Evolutionary conservation across 2,113 vertebrate genomes (phyloP), one percentile per base, ranked within the genome.

Genomic region (Dasyurus viverrinus): DNA sequence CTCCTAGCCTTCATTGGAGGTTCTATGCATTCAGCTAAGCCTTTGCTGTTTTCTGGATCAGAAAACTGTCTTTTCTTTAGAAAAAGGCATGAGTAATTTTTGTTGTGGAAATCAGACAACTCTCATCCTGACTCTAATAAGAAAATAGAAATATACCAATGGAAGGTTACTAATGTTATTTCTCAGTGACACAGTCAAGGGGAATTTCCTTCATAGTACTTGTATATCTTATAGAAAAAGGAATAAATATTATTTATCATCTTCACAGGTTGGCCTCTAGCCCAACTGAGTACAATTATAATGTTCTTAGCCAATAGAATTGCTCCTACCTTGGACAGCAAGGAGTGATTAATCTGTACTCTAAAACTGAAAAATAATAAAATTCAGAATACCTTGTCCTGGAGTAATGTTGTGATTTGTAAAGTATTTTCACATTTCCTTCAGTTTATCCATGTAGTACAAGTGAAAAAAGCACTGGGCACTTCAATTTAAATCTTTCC

Each of bases 331-430:
- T 89, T 95, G 93, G 95, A 95, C 94, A 97, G 95, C 93, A 93
- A 95, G 94, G 93, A 94, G 96, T 95, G 96, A 97, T 97, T 95
- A 97, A 97, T 96, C 76, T 93, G 54, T 92, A 91, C 91, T 96
- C 90, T 97, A 96, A 96, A 96, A 95, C 94, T 68, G 95, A 97
- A 95, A 92, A 57, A 95, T 89, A 96, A 97, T 96, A 97, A 97
- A 95, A 96, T 91, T 48, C 91, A 68, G 54, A 94, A 93, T 92
- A 93, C 93, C 90, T 96, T 93, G 89, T 89, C 92, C 50, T 60
- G 89, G 89, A n/a, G 4, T 53, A 93, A 54, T 91, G 47, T 27
- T 92, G 92, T 91, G 53, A 94, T 94, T 92, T 90, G 9, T 68
- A 36, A 68, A 50, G 36, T 57, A 12, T 92, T 57, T 92, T 57